These are phyloP conservation scores for Athene noctua DNA, from an alignment of 2,113 vertebrate species.

Conservation along the genomic window DNA sequence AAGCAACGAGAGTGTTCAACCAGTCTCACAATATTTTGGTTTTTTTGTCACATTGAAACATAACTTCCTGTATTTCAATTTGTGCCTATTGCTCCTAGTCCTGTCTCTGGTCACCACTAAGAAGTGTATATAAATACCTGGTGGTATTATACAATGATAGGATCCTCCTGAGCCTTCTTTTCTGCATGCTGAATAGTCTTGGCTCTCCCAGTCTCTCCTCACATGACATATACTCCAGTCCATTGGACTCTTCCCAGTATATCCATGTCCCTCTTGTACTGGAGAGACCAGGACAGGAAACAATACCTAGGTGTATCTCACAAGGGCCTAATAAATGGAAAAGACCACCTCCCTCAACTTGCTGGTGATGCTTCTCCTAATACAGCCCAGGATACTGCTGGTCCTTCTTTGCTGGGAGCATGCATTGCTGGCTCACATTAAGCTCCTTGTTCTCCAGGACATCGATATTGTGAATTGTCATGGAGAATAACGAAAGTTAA, in stretches of 20 bases:
- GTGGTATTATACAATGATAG: background rate
- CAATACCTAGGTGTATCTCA: accelerated
- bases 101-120: background rate
- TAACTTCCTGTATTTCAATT: background rate
- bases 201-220: background rate
- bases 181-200: background rate
- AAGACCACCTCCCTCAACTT: background rate
- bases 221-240: background rate
- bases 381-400: background rate
- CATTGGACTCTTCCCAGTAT: background rate
- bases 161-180: background rate
- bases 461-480: background rate
- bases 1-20: background rate
- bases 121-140: too few species aligned
- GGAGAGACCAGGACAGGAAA: background rate
- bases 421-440: background rate
- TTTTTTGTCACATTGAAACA: background rate
- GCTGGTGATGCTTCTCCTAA: background rate
- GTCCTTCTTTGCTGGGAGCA: background rate
- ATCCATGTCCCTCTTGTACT: background rate
- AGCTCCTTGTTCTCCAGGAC: background rate
- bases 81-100: background rate
- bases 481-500: too few species aligned
- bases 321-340: background rate
- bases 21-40: too few species aligned